phyloP scores from a whole-genome alignment of 2,113 vertebrate species.

The Mesoclemmys tuberculata region DNA sequence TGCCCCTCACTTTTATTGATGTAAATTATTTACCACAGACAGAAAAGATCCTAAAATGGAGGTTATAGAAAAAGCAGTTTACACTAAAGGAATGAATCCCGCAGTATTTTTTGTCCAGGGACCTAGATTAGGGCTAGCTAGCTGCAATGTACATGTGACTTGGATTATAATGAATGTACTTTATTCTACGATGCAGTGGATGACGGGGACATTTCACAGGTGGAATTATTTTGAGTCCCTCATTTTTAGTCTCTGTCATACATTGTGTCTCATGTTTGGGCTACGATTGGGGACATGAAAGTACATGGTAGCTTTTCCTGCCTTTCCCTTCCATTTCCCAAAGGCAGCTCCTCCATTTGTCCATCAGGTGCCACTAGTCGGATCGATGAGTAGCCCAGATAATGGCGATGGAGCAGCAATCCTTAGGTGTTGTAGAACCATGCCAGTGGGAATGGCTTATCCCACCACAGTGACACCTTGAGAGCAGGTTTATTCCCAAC shows the following conservation, averaged over 20 bases:
- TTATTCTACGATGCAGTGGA: background rate
- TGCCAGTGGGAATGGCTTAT: background rate
- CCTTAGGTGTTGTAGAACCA: background rate
- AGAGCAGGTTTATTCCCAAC: background rate
- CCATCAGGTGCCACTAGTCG: background rate
- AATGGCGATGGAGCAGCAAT: background rate
- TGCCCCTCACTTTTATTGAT: background rate
- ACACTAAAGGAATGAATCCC: background rate
- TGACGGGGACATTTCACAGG: background rate
- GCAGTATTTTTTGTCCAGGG: background rate
- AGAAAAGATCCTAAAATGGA: background rate
- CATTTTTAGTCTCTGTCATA: background rate
- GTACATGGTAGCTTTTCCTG: background rate
- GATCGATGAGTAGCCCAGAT: background rate
- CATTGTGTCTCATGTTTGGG: background rate
- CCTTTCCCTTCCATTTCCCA: background rate
- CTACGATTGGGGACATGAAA: background rate
- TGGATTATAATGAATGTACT: background rate
- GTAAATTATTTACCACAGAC: background rate
- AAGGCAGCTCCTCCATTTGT: background rate
- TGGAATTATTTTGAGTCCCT: background rate
- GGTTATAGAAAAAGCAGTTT: background rate
- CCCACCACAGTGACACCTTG: background rate
- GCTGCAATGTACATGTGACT: background rate
- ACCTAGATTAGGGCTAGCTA: background rate